Conservation (phyloP, 2,797 vertebrate species). For the Amblyopsis hoosieri region DNA sequence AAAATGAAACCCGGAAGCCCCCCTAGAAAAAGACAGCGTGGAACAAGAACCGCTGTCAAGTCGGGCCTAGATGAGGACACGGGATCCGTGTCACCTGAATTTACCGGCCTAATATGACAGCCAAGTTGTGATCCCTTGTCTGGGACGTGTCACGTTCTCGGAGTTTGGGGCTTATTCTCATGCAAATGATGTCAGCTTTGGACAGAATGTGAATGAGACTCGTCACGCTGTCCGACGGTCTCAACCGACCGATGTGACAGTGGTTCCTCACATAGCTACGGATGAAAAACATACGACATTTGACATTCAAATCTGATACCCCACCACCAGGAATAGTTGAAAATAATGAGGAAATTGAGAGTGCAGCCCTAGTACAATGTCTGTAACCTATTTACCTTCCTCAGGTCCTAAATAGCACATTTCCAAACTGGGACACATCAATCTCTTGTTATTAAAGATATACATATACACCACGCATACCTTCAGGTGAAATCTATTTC, state of each 20-base stretch:
- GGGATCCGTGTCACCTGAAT: constrained; percentile 80
- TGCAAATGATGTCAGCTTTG: constrained; percentile 80
- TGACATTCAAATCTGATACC: constrained; percentile 77
- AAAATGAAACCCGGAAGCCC: constrained; percentile 33
- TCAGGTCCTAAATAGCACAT: constrained; percentile 65
- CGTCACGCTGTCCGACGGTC: constrained; percentile 75
- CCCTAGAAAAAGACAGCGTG: constrained; percentile 79
- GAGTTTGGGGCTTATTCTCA: constrained; percentile 79
- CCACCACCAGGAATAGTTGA: constrained; percentile 72
- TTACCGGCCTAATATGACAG: constrained; percentile 82
- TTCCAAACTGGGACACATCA: constrained; percentile 49
- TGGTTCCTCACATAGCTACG: constrained; percentile 52
- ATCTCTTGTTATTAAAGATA: constrained; percentile 57
- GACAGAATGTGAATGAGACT: constrained; percentile 82
- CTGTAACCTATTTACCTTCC: constrained; percentile 72
- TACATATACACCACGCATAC: constrained; percentile 31
- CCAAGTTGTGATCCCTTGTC: constrained; percentile 79
- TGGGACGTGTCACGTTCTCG: constrained; percentile 75
- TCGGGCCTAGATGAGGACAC: constrained; percentile 82
- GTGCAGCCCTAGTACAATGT: constrained; percentile 51
- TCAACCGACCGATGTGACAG: constrained; percentile 62
- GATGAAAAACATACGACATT: constrained; percentile 74
- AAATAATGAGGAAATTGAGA: constrained; percentile 77
- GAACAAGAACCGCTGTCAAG: constrained; percentile 82
- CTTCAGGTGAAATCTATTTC: constrained; percentile 71